Evolutionary conservation across 2,888 invertebrate species (phyloP), one percentile per base, ranked within the genome.

Genomic region (Sisyra nigra): DNA sequence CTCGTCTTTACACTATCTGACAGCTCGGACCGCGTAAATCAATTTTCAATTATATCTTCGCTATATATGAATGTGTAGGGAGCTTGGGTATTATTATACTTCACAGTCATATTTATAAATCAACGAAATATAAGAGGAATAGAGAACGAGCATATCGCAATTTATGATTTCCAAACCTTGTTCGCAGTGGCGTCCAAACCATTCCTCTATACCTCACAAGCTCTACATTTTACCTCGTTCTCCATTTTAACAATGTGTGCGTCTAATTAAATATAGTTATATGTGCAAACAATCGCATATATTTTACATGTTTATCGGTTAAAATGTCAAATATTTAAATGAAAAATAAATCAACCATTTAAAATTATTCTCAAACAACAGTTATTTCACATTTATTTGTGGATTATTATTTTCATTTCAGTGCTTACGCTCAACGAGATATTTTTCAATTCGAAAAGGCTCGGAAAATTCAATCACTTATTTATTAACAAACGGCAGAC

Each of bases 41-140:
- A 65, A 62, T 63, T 63, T 64, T 64, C 65, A 64, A 65, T 64
- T 65, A 64, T 58, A 57, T 54, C 55, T 55, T 53, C 54, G 54
- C 38, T 30, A 50, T 54, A 52, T 52, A 52, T 50, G 50, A 50
- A 51, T 44, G 31, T 40, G 47, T 46, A 48, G 45, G 41, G 46
- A 46, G 50, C 41, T 47, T 44, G 41, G 47, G 48, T 46, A 46
- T 49, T 46, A 48, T 62, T 61, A 62, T 62, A 60, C 60, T 58
- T 61, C 55, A 58, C 60, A 62, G 60, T 62, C 62, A 62, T 63
- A 63, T 63, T 63, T 63, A 63, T 63, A 63, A 63, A 63, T 63
- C 63, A 63, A 57, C 62, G 57, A 62, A 62, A 61, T 58, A 60
- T 57, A 55, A 57, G 57, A 58, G 40, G 30, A 31, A 40, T 31